Evolutionary conservation across 1,140 invertebrate species (phyloP).

Genomic region (Drosophila tristis): DNA sequence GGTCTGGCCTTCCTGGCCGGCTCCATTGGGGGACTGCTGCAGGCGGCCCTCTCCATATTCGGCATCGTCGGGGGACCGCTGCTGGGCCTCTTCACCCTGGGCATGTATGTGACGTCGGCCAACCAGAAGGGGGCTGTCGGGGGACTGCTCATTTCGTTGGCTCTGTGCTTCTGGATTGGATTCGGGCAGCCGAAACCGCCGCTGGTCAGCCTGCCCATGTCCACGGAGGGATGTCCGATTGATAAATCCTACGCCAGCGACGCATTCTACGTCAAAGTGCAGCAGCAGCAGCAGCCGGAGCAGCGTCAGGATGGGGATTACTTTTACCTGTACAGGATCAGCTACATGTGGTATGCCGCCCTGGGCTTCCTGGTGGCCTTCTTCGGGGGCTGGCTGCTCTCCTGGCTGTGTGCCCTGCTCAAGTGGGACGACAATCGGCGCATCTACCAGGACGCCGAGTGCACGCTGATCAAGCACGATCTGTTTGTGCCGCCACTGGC

Average conservation of each 20-base stretch:
- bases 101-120: conserved; percentile 88
- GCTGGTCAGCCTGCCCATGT: conserved; percentile 86
- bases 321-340: conserved; percentile 86
- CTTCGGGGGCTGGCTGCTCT: conserved; percentile 88
- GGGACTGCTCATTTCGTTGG: conserved; percentile 88
- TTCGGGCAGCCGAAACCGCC: conserved; percentile 92
- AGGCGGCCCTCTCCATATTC: conserved; percentile 91
- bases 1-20: conserved; percentile 89
- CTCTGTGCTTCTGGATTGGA: conserved; percentile 92
- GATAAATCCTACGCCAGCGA: conserved; percentile 32
- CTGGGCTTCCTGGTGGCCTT: conserved; percentile 89
- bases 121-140: conserved; percentile 89
- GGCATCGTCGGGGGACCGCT: conserved; percentile 92
- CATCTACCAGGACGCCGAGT: conserved; percentile 61
- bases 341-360: conserved; percentile 94
- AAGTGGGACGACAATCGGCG: conserved; percentile 70
- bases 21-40: conserved; percentile 89
- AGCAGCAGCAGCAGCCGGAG: background rate
- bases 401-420: conserved; percentile 76
- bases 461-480: conserved; percentile 85
- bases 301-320: conserved; percentile 38
- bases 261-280: conserved; percentile 10
- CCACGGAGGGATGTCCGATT: conserved; percentile 86
- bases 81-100: conserved; percentile 91
- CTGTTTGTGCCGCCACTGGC: conserved; percentile 89